These are phyloP conservation scores for Acipenser ruthenus DNA, from an alignment of 2,797 vertebrate species.

Conservation along the genomic window DNA sequence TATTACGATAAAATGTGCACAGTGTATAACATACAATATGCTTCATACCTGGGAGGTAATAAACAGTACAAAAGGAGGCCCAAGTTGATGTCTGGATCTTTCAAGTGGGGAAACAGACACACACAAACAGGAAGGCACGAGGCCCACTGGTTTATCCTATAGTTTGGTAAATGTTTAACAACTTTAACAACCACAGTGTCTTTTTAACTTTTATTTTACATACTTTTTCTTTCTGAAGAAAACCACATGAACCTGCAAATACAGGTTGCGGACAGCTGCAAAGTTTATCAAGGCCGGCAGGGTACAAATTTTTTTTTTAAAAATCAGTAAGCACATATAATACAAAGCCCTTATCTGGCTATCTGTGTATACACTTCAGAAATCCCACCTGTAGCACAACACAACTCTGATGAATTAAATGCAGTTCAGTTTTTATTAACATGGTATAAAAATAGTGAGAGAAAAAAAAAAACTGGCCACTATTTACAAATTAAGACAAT, in stretches of 20 bases:
- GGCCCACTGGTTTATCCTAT: too few species aligned
- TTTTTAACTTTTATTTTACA: not conserved
- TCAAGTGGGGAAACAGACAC: too few species aligned
- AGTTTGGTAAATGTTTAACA: too few species aligned
- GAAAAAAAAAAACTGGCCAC: not conserved
- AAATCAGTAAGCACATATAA: too few species aligned
- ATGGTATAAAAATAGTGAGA: not conserved
- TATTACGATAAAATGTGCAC: too few species aligned
- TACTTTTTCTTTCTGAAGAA: not conserved
- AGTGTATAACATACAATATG: too few species aligned
- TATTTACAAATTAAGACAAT: not conserved
- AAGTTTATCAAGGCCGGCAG: not conserved
- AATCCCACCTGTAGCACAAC: not conserved
- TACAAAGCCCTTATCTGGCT: not conserved
- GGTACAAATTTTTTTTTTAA: too few species aligned
- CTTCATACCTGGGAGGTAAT: too few species aligned
- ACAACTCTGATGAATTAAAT: not conserved
- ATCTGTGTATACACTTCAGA: not conserved
- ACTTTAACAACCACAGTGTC: not conserved
- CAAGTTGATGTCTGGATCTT: too few species aligned
- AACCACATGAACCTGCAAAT: not conserved
- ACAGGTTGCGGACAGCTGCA: not conserved
- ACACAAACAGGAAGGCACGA: not conserved
- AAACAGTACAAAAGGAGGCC: too few species aligned
- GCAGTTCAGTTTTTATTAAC: not conserved